Evolutionary conservation across 2,797 vertebrate species (phyloP).

Genomic region (Brachymystax lenok): DNA sequence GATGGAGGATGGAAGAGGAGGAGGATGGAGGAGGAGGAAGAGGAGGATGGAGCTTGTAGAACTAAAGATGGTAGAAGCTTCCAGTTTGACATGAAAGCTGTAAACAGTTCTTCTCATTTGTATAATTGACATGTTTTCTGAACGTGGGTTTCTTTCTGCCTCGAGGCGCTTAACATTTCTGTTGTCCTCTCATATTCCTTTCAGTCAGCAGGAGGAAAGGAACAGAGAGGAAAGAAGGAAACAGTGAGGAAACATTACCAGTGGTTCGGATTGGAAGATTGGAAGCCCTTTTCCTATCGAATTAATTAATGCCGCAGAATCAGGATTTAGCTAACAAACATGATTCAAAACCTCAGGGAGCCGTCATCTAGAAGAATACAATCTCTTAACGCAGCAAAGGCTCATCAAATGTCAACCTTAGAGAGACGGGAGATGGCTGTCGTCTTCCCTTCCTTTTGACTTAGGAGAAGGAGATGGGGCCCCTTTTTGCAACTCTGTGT

Average conservation of each 20-base stretch:
- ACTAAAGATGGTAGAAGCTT: constrained; percentile 20
- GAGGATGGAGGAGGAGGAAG: too few relatives aligned
- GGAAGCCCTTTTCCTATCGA: constrained; percentile 16
- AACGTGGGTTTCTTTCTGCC: constrained; percentile 8
- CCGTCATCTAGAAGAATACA: constrained; percentile 1
- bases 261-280: neutral
- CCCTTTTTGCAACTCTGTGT: constrained; percentile 34
- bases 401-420: constrained; percentile 14
- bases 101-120: constrained; percentile 2
- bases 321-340: constrained; percentile 12
- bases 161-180: constrained; percentile 22
- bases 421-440: constrained; percentile 9
- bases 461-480: neutral
- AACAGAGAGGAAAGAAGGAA: neutral
- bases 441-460: constrained; percentile 27
- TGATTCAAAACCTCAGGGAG: constrained; percentile 5
- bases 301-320: constrained; percentile 18
- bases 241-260: neutral
- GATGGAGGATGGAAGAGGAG: neutral
- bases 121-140: constrained; percentile 22
- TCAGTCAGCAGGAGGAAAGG: constrained; percentile 6
- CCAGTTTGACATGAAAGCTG: neutral
- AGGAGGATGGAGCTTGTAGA: neutral
- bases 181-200: constrained; percentile 20
- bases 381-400: constrained; percentile 16